A percentile compares a stretch with the other conserved stretches of the same genome.
Conservation (phyloP, 1,140 invertebrate species). For the Lepeophtheirus salmonis region DNA sequence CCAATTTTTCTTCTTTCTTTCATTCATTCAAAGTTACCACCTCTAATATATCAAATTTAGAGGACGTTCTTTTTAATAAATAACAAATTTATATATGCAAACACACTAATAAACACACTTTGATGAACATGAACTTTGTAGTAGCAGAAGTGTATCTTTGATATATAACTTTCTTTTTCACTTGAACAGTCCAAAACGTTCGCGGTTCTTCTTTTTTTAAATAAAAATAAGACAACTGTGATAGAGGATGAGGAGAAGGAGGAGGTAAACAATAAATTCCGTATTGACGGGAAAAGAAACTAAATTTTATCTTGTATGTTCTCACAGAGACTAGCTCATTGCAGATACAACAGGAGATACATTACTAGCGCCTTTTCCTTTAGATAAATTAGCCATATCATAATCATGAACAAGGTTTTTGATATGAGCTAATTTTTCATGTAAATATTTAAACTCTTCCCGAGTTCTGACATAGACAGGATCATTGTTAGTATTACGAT, state of each 20-base stretch:
- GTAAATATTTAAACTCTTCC: slow-evolving; percentile 9
- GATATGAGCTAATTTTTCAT: slow-evolving; percentile 11
- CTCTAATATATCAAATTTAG: too few relatives aligned
- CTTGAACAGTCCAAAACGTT: too few relatives aligned
- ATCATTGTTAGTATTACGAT: not conserved
- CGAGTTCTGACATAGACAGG: not conserved
- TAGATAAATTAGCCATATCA: slow-evolving; percentile 2
- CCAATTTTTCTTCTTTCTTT: too few relatives aligned
- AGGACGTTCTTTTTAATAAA: too few relatives aligned
- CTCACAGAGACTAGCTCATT: not conserved
- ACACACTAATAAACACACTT: too few relatives aligned
- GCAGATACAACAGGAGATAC: not conserved
- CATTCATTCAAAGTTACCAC: too few relatives aligned
- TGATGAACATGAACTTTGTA: too few relatives aligned
- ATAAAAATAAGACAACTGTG: not conserved
- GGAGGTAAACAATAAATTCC: not conserved
- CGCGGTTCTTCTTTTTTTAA: not conserved
- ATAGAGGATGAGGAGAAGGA: not conserved
- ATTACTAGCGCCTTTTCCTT: not conserved
- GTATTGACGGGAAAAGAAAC: too few relatives aligned
- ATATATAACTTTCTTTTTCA: too few relatives aligned
- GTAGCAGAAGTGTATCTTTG: too few relatives aligned
- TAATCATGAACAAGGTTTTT: slow-evolving; percentile 13
- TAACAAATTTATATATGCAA: too few relatives aligned
- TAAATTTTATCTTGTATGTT: not conserved